phyloP scores from a whole-genome alignment of 1,140 invertebrate species.

The Ephestia elutella region DNA sequence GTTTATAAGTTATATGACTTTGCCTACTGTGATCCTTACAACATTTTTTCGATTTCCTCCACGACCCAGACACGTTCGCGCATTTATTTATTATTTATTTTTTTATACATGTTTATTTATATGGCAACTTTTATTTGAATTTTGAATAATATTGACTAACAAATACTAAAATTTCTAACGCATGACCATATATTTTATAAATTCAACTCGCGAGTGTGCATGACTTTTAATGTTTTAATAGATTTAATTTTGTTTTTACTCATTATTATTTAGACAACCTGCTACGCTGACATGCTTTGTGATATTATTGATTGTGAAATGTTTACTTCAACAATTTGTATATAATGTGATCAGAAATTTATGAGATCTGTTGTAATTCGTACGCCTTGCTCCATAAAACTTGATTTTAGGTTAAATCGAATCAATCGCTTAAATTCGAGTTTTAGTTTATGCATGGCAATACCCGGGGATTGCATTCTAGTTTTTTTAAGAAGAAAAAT shows the following conservation, averaged over 20 bases:
- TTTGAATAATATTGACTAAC: constrained; percentile 71
- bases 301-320: constrained; percentile 47
- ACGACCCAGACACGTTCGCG: constrained; percentile 40
- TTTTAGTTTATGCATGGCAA: constrained; percentile 69
- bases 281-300: constrained; percentile 53
- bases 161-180: constrained; percentile 68
- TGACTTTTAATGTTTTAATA: constrained; percentile 40
- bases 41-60: constrained; percentile 57
- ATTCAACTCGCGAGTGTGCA: constrained; percentile 67
- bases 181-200: constrained; percentile 64
- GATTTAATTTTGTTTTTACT: constrained; percentile 37
- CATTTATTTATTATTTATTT: constrained; percentile 30
- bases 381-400: constrained; percentile 61
- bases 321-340: constrained; percentile 70
- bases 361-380: constrained; percentile 38
- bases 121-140: constrained; percentile 21
- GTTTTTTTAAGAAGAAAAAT: constrained; percentile 67
- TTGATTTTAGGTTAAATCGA: constrained; percentile 60
- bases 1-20: constrained; percentile 48
- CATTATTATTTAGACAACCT: constrained; percentile 41
- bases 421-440: constrained; percentile 56
- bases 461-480: constrained; percentile 64
- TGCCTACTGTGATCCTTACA: constrained; percentile 27
- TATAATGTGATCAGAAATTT: constrained; percentile 24
- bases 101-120: constrained; percentile 26